A percentile compares a stretch with the other conserved stretches of the same genome.
Evolutionary conservation across 2,797 vertebrate genomes (phyloP).

Genomic region (Tapirus indicus): DNA sequence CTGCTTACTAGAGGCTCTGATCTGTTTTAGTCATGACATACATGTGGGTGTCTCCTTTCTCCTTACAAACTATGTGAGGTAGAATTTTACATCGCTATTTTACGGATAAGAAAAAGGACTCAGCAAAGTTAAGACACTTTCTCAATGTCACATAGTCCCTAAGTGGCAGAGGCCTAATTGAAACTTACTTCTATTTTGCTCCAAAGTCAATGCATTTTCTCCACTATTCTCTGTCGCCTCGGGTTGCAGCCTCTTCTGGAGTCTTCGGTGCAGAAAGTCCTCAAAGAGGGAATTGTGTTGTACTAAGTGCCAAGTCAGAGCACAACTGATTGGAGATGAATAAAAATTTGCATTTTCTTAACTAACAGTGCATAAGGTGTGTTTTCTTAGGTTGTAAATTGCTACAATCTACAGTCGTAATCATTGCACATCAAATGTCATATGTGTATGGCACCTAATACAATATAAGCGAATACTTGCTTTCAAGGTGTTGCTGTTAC

Average conservation of each 20-base stretch:
- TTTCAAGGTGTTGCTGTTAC: neutral
- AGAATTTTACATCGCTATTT: neutral
- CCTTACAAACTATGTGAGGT: neutral
- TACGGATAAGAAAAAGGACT: neutral
- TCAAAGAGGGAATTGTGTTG: neutral
- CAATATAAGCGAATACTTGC: neutral
- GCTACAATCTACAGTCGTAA: neutral
- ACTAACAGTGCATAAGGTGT: neutral
- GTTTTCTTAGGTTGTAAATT: constrained; percentile 21
- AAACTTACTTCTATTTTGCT: neutral
- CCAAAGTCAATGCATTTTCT: neutral
- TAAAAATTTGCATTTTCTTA: constrained; percentile 34
- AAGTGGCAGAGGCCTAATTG: neutral
- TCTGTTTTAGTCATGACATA: neutral
- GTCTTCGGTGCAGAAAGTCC: neutral
- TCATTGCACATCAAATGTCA: neutral
- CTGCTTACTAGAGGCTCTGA: neutral
- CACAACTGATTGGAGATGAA: neutral
- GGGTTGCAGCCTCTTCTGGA: neutral
- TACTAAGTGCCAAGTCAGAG: neutral
- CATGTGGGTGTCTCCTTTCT: neutral
- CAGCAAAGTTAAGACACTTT: neutral
- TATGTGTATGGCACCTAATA: neutral
- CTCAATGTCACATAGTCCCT: neutral
- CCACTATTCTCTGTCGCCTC: neutral